Evolutionary conservation across 2,888 invertebrate genomes (phyloP), one percentile per base, ranked within the genome.

Genomic region (Tetranychus piercei): DNA sequence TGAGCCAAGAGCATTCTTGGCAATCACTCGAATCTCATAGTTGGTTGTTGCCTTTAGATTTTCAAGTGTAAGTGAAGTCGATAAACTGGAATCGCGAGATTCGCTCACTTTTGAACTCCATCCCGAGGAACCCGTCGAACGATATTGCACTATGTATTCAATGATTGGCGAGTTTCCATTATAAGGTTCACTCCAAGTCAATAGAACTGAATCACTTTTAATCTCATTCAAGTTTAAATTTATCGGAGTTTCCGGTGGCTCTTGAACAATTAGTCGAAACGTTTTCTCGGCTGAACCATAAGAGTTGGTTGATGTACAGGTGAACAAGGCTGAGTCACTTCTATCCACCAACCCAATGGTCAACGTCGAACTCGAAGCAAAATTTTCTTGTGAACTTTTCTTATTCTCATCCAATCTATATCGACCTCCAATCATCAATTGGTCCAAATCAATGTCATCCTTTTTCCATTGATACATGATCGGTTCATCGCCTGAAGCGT

Each of bases 131-230:
- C 18, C 11, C n/a, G n/a, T 67, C n/a, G 20, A 9, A 22, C 67
- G 34, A 43, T 74, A 75, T 45, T 66, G 20, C 34, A 75, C 64
- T 1, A 34, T 23, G 22, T 82, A 83, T 55, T 78, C 77, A 7
- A 78, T 77, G 34, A 83, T 78, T 15, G 80, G 79, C 20, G 81
- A 80, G 79, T 83, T 83, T 2, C 83, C 83, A 78, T 83, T 80
- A 75, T 81, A 83, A 1, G 82, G 82, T 45, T 78, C 78, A n/a
- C 78, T 76, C 83, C 83, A 83, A 11, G 79, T 77, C 1, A 83
- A 64, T 1, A 79, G 79, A 0, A 81, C 80, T 45, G 78, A 79
- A 2, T 81, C 78, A 71, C 82, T 82, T 6, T 79, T 79, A 6
- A 79, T 76, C 69, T 80, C 79, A 23, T 80, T 76, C 6, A 82